Evolutionary conservation across 2,797 vertebrate species (phyloP).

Genomic region (Pseudopleuronectes americanus): DNA sequence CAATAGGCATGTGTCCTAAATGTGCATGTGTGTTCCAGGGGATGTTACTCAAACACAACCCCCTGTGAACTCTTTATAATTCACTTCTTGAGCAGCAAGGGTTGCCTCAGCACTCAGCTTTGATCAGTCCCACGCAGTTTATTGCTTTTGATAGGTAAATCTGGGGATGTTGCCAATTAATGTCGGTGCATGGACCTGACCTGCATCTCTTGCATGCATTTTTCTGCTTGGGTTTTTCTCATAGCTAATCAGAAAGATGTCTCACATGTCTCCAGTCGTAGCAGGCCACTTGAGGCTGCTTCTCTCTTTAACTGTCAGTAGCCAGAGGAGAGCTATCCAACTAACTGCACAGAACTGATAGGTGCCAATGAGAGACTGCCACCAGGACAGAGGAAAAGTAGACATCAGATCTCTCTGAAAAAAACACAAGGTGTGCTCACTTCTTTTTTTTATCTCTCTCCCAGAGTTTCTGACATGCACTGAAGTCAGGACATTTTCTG

Average conservation of each 20-base stretch:
- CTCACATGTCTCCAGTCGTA: conserved; percentile 33
- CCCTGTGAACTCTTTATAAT: conserved; percentile 10
- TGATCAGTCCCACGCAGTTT: conserved; percentile 34
- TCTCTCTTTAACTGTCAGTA: conserved; percentile 29
- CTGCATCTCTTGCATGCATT: neutral
- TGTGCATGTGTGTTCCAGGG: conserved; percentile 22
- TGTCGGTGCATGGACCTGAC: conserved; percentile 5
- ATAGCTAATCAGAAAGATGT: conserved; percentile 39
- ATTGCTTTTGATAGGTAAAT: conserved; percentile 19
- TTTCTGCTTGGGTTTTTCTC: conserved; percentile 33
- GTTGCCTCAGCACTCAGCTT: conserved; percentile 41
- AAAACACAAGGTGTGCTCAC: conserved; percentile 13
- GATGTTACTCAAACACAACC: conserved; percentile 31
- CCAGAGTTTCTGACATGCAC: neutral
- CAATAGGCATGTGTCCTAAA: conserved; percentile 19
- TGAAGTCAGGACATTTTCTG: no score
- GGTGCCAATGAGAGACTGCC: conserved; percentile 37
- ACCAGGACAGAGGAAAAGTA: conserved; percentile 40
- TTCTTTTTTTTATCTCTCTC: conserved; percentile 31
- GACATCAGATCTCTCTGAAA: conserved; percentile 38
- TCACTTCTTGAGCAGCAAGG: conserved; percentile 31
- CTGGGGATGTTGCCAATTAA: conserved; percentile 24
- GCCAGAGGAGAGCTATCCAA: conserved; percentile 37
- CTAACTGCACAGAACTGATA: conserved; percentile 45
- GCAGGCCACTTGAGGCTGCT: conserved; percentile 31